Evolutionary conservation across 2,797 vertebrate genomes (phyloP), one percentile per base, ranked within the genome.

Genomic region (Xiphorhynchus erythropygius): DNA sequence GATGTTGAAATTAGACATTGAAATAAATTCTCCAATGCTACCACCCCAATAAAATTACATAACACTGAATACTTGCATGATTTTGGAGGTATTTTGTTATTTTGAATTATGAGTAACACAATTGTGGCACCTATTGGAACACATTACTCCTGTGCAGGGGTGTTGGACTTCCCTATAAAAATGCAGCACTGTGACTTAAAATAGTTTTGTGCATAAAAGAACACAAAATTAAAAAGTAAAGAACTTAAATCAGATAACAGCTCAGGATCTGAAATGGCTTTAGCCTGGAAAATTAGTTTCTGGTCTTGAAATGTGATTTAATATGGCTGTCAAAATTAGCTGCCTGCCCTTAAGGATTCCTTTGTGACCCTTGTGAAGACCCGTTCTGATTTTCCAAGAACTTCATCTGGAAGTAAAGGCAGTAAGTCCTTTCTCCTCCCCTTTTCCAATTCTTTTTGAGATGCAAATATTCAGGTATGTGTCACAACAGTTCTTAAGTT

Each of bases 81-180:
- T 17, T 75, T 84, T 59, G 32, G 59, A 13, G 84, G 10, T 4
- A 37, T 44, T 89, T 69, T 59, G 4, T 78, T 76, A 11, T 21
- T 60, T 47, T 65, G 49, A 86, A 64, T 42, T 39, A 21, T 33
- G 44, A 83, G 19, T 3, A n/a, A 13, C 12, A 55, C 3, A 7
- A 18, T 25, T 77, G 17, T n/a, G n/a, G 19, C 6, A 70, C 16
- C 25, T 39, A 3, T 25, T 81, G 17, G 42, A 85, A 75, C 24
- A 33, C 2, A 7, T 41, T n/a, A 37, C 7, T 65, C 41, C 44
- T 47, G 27, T 47, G 28, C 7, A 73, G 18, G 24, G 0, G 0
- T 71, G 16, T 18, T 75, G 27, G 33, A 50, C 8, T 35, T 84
- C 32, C 11, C 11, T 28, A 28, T 4, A 30, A 76, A 76, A 82